phyloP scores from a whole-genome alignment of 2,797 vertebrate species.

The Poecilia velifera region DNA sequence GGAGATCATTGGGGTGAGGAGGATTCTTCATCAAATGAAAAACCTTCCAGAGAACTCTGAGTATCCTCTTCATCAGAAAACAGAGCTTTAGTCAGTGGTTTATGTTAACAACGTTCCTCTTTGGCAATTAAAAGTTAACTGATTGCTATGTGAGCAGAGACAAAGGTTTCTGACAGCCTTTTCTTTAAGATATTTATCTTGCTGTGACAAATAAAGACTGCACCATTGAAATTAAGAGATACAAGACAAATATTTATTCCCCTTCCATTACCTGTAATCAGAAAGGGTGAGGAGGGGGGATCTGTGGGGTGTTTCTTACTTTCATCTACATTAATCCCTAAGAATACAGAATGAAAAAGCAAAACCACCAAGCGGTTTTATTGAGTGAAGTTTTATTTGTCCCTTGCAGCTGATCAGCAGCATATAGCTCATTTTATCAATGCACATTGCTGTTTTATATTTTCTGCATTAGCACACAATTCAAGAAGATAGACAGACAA shows the following conservation, averaged over 20 bases:
- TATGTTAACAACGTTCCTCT: not conserved
- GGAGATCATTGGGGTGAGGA: not conserved
- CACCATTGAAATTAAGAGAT: not conserved
- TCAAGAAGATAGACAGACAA: slow-evolving; percentile 7
- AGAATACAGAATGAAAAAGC: not conserved
- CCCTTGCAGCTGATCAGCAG: not conserved
- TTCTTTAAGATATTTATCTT: not conserved
- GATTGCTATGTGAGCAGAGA: not conserved
- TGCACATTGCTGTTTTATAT: not conserved
- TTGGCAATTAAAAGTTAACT: not conserved
- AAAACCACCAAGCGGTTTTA: not conserved
- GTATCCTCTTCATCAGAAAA: not conserved
- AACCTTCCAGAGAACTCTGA: not conserved
- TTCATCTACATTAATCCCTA: not conserved
- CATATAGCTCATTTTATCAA: not conserved
- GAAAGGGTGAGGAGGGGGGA: too few species aligned
- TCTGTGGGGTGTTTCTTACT: not conserved
- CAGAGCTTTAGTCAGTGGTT: not conserved
- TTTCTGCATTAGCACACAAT: slow-evolving; percentile 23
- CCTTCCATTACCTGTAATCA: not conserved
- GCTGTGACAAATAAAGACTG: not conserved
- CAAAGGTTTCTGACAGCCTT: not conserved
- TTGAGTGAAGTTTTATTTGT: not conserved
- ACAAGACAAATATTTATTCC: not conserved
- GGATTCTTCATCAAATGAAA: not conserved